Evolutionary conservation across 2,888 invertebrate species (phyloP).

Genomic region (Pammene fasciana): DNA sequence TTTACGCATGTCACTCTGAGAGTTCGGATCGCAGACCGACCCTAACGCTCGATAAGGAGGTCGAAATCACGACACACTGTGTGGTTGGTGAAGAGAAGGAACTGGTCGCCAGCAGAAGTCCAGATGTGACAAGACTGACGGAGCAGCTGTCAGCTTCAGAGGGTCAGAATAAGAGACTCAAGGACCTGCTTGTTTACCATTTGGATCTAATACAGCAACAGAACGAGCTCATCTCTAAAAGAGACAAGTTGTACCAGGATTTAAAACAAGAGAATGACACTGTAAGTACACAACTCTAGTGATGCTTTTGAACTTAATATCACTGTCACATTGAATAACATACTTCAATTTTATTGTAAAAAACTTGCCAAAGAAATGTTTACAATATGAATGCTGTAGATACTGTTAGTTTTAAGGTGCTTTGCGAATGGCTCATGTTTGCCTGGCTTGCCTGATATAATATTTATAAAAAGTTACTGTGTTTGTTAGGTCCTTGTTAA

Average conservation of each 20-base stretch:
- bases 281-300: constrained; percentile 75
- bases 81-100: constrained; percentile 62
- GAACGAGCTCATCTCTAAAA: constrained; percentile 90
- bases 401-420: neutral
- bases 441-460: neutral
- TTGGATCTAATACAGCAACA: constrained; percentile 95
- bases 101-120: constrained; percentile 46
- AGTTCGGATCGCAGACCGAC: constrained; percentile 62
- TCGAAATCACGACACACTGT: constrained; percentile 68
- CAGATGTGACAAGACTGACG: constrained; percentile 57
- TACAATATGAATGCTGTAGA: neutral
- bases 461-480: neutral
- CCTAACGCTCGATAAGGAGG: constrained; percentile 69
- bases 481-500: neutral
- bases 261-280: constrained; percentile 91
- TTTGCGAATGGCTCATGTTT: constrained; percentile 7
- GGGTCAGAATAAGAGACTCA: constrained; percentile 86
- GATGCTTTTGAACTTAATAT: neutral
- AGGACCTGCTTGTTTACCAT: constrained; percentile 91
- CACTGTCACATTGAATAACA: too few species aligned
- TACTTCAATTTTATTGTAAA: neutral
- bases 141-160: constrained; percentile 70
- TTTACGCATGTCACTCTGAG: constrained; percentile 86
- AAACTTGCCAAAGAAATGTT: neutral
- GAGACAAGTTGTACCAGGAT: constrained; percentile 89